Evolutionary conservation across 2,797 vertebrate species (phyloP).

Genomic region (Myoxocephalus aenaeus): DNA sequence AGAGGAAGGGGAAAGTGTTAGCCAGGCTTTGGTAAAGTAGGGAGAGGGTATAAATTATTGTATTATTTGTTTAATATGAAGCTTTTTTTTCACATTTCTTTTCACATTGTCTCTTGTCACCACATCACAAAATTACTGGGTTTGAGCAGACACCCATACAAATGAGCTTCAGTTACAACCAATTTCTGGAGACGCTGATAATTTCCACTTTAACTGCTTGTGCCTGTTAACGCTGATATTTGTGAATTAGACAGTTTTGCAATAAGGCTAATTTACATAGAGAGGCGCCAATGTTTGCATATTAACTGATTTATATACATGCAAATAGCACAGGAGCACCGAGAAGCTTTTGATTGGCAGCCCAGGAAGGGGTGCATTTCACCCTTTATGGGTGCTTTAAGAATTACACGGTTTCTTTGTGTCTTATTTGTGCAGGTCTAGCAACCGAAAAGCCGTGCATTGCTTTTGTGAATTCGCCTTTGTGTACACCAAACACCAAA

Average conservation of each 20-base stretch:
- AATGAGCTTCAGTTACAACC: background rate
- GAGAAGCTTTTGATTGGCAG: background rate
- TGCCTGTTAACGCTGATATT: background rate
- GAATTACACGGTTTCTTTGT: background rate
- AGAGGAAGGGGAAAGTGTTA: background rate
- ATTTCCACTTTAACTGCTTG: background rate
- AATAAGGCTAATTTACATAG: background rate
- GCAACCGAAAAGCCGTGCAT: background rate
- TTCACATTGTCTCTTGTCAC: background rate
- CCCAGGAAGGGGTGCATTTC: background rate
- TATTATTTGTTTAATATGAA: background rate
- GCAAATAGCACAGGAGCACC: background rate
- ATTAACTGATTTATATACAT: background rate
- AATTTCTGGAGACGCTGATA: background rate
- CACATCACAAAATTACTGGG: background rate
- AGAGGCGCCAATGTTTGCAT: background rate
- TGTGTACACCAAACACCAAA: conserved; percentile 43
- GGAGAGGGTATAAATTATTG: background rate
- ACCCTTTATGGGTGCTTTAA: background rate
- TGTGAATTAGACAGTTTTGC: background rate
- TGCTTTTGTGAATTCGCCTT: background rate
- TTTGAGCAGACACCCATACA: background rate
- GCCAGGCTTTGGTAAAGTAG: background rate
- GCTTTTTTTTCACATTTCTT: background rate
- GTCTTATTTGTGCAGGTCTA: background rate